Evolutionary conservation across 1,140 invertebrate species (phyloP).

Genomic region (Apocrypta bakeri): DNA sequence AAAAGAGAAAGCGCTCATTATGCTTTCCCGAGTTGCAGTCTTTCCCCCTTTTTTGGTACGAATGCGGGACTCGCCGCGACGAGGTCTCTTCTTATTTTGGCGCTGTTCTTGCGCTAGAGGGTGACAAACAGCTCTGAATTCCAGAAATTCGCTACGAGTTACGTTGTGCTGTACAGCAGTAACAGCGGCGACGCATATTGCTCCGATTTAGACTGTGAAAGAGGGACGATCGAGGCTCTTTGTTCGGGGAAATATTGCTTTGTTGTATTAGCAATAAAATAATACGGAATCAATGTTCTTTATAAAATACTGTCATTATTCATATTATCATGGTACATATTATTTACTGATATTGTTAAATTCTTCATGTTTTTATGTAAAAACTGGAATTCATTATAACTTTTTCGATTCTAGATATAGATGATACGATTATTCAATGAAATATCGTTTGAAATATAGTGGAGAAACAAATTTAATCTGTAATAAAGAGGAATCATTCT

Average conservation of each 20-base stretch:
- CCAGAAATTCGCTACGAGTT: conserved; percentile 61
- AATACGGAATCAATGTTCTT: too few species aligned
- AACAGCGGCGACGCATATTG: conserved; percentile 51
- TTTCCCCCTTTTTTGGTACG: conserved; percentile 8
- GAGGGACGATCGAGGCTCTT: not conserved
- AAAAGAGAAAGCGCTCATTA: not conserved
- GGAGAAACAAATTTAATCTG: too few species aligned
- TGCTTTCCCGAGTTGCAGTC: not conserved
- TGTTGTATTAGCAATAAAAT: not conserved
- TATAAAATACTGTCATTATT: too few species aligned
- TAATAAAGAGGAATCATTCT: too few species aligned
- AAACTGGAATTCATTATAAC: too few species aligned
- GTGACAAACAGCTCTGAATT: conserved; percentile 68
- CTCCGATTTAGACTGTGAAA: conserved; percentile 44
- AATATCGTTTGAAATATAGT: too few species aligned
- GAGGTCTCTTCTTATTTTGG: conserved; percentile 12
- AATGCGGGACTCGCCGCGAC: not conserved
- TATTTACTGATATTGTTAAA: too few species aligned
- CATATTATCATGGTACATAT: too few species aligned
- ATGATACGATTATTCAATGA: too few species aligned
- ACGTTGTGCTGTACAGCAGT: not conserved
- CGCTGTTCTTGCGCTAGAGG: conserved; percentile 44
- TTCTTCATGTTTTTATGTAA: too few species aligned
- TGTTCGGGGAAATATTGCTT: not conserved
- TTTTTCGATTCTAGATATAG: too few species aligned